A percentile compares a stretch with the other conserved stretches of the same genome.
Evolutionary conservation across 2,113 vertebrate genomes (phyloP).

Genomic region (Python bivittatus): DNA sequence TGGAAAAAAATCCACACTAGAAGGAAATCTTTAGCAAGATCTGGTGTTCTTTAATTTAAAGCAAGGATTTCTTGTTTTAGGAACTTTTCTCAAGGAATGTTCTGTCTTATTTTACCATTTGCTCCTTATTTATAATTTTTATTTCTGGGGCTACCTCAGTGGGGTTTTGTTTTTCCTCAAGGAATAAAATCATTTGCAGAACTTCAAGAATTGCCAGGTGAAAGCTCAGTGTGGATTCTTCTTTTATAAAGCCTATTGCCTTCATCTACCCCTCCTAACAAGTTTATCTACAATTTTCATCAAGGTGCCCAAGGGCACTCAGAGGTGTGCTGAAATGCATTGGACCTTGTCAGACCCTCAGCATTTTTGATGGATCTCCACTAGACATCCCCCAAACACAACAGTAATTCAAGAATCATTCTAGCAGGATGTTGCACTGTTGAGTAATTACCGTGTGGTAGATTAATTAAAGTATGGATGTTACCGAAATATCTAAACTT

Average conservation of each 20-base stretch:
- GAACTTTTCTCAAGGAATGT: too few species aligned
- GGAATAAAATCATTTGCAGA: not conserved
- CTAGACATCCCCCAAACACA: slow-evolving; percentile 8
- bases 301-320: not conserved
- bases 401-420: slow-evolving; percentile 32
- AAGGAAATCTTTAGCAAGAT: not conserved
- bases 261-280: not conserved
- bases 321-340: slow-evolving; percentile 20
- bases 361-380: slow-evolving; percentile 20
- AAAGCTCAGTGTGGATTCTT: not conserved
- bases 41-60: not conserved
- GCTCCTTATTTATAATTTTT: not conserved
- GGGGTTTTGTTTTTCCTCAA: not conserved
- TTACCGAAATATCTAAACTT: not conserved
- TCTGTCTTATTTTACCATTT: not conserved
- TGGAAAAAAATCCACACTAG: not conserved
- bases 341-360: slow-evolving; percentile 28
- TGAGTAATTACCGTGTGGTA: not conserved
- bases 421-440: slow-evolving; percentile 5
- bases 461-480: not conserved
- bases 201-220: not conserved
- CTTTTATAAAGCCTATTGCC: not conserved
- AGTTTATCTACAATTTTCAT: not conserved
- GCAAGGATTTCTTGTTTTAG: not conserved
- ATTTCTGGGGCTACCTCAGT: not conserved